Evolutionary conservation across 2,888 invertebrate genomes (phyloP), one percentile per base, ranked within the genome.

Genomic region (Lapara coniferarum): DNA sequence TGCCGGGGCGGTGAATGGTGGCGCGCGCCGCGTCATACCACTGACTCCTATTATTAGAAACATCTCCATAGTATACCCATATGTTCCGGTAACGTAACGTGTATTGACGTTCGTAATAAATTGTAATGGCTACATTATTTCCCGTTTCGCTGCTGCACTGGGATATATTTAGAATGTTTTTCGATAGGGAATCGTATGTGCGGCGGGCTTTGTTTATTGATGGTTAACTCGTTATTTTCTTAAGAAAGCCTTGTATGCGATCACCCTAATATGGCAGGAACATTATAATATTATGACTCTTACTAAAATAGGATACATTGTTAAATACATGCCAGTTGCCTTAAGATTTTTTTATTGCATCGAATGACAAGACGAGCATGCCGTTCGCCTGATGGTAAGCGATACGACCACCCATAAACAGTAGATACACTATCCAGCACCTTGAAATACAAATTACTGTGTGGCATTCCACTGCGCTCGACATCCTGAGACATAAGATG

Each of bases 31-130:
- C 80, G 82, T 81, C 81, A 82, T 82, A 81, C 75, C 80, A 80
- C 84, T 86, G 85, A 85, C 75, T 77, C 76, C 88, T 91, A 91
- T 88, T 89, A 87, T 85, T 90, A 91, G 89, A 84, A 75, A 71
- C 75, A 84, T 82, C 82, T 76, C 83, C 83, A 83, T 84, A 79
- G 73, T 70, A 73, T 76, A 78, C 75, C 75, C 57, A 58, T 58
- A 69, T 69, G 57, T 51, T 66, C 69, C 68, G 49, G 51, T 52
- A 30, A 46, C 63, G 63, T 46, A 63, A 63, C 16, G 16, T 19
- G 63, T 63, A 63, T 63, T 49, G 63, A 63, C 49, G 63, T 7
- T 25, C 46, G 63, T 63, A 49, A 63, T 46, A 63, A 37, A 49
- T 49, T 63, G 19, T 19, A 49, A 16, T 49, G 49, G 19, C 49